Conservation (phyloP, 2,797 vertebrate species). For the Halcyon leucocephala region DNA sequence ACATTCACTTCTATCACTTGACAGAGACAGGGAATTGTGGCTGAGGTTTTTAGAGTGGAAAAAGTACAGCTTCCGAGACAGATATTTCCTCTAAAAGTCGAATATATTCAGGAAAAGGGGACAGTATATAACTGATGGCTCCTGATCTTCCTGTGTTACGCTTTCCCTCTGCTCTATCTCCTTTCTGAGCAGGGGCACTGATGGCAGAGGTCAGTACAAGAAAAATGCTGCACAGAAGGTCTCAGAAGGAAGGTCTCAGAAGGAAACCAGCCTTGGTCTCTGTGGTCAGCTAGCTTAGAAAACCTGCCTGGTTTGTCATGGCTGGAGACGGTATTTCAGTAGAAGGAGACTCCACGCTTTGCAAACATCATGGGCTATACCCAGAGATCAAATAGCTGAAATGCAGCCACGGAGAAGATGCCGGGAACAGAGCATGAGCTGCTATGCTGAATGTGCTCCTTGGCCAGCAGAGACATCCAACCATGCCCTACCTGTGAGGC, state of each 20-base stretch:
- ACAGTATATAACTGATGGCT: not conserved
- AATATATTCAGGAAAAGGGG: not conserved
- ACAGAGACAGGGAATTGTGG: not conserved
- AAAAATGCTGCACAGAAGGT: not conserved
- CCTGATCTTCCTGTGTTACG: not conserved
- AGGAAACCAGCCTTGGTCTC: not conserved
- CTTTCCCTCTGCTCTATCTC: not conserved
- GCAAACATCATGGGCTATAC: not conserved
- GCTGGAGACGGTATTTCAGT: not conserved
- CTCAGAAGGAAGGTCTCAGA: not conserved
- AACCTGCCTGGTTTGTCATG: not conserved
- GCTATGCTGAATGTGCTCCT: not conserved
- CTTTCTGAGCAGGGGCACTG: not conserved
- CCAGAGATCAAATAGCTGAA: not conserved
- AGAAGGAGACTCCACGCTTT: not conserved
- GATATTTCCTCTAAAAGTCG: not conserved
- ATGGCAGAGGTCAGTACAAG: not conserved
- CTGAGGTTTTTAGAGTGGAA: not conserved
- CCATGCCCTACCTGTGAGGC: not conserved
- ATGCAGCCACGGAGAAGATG: not conserved
- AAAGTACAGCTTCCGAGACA: not conserved
- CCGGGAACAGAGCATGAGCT: accelerated
- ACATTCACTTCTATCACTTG: not conserved
- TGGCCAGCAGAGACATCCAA: not conserved
- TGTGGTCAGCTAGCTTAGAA: not conserved